Evolutionary conservation across 2,888 invertebrate species (phyloP).

Genomic region (Ormyrus rosae): DNA sequence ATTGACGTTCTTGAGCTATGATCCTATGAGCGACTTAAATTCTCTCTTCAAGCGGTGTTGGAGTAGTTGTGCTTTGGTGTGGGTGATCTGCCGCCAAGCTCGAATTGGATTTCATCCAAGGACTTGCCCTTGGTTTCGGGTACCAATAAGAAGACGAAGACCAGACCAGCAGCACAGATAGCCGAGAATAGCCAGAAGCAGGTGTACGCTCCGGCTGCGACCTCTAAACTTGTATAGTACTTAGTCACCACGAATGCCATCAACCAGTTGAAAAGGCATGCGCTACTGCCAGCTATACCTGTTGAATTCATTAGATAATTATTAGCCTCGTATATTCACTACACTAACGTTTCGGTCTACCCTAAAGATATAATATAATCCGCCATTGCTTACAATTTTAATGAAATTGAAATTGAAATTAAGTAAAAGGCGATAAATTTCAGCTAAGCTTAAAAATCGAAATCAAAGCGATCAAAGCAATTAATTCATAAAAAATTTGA

Average conservation of each 20-base stretch:
- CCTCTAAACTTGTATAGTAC: conserved; percentile 81
- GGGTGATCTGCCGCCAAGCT: conserved; percentile 65
- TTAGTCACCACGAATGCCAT: conserved; percentile 88
- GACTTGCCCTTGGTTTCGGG: conserved; percentile 79
- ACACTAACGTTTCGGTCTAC: too few relatives aligned
- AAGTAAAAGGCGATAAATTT: not conserved
- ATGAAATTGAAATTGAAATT: not conserved
- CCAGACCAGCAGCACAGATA: conserved; percentile 81
- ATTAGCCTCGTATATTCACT: too few relatives aligned
- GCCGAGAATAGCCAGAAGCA: conserved; percentile 87
- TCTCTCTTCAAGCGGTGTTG: conserved; percentile 12
- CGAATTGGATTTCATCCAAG: conserved; percentile 75
- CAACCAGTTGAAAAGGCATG: conserved; percentile 89
- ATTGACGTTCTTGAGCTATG: conserved; percentile 2
- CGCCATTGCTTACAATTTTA: too few relatives aligned
- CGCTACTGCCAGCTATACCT: conserved; percentile 83
- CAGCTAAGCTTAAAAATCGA: not conserved
- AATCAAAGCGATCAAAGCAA: conserved; percentile 5
- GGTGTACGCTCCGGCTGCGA: conserved; percentile 79
- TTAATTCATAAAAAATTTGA: not conserved
- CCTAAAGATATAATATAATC: too few relatives aligned
- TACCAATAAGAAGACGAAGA: conserved; percentile 83
- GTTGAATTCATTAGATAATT: not conserved
- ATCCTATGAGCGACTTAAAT: not conserved
- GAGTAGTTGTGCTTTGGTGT: conserved; percentile 13